Evolutionary conservation across 2,797 vertebrate species (phyloP), one percentile per base, ranked within the genome.

Genomic region (Tolypeutes matacus): DNA sequence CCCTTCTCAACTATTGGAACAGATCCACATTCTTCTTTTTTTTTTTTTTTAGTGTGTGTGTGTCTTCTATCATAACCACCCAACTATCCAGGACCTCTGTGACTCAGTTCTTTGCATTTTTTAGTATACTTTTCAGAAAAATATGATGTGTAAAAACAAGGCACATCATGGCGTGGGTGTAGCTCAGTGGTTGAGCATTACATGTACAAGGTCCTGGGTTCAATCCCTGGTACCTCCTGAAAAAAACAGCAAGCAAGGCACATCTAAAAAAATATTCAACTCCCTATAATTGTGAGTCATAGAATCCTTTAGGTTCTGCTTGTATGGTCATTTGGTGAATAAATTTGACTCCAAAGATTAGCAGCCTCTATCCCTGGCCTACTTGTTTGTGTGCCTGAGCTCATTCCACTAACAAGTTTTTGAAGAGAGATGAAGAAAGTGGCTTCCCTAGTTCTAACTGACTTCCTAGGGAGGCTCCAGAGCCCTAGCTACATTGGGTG

Each of bases 261-360:
- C 23, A 88, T 6, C 9, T 92, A 58, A 77, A 72, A 8, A 91
- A 91, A 82, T 90, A 20, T 82, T 93, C 49, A 84, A 0, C 14
- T 64, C 34, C 49, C 53, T 80, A 10, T 5, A 95, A 34, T 67
- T 96, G 18, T 67, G 64, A 53, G 64, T 75, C 15, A 39, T 69
- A 89, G 46, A 90, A 56, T 91, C 72, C 31, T 86, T 89, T 76
- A 80, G 25, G 27, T 70, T 93, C 49, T 95, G 58, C 39, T 96
- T 89, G 5, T 94, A 27, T 93, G 46, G 49, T 84, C 25, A 90
- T 92, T 94, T 94, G 87, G 58, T 82, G 78, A 93, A 51, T 83
- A 7, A 77, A 53, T 42, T 23, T 65, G 31, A 3, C 36, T 73
- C 46, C 49, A 65, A 83, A 73, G 67, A 75, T 72, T 51, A 69